A percentile compares a stretch with the other conserved stretches of the same genome.
phyloP scores from a whole-genome alignment of 2,888 invertebrate species.

The Iphiclides podalirius region DNA sequence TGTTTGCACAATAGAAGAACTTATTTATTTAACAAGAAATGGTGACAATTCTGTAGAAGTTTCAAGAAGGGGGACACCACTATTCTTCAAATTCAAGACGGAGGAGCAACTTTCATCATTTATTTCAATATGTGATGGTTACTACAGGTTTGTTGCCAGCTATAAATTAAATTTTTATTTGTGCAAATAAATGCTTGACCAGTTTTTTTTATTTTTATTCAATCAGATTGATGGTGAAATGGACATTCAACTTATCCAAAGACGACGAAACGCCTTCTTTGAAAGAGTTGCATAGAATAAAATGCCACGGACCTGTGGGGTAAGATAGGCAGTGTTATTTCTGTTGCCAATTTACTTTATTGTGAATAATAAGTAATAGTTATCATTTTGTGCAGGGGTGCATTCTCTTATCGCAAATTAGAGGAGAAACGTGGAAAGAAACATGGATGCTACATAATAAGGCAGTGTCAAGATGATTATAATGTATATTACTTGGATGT shows the following conservation, averaged over 20 bases:
- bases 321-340: too few species aligned
- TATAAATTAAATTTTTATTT: conserved; percentile 1
- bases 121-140: conserved; percentile 90
- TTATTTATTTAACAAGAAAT: conserved; percentile 89
- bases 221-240: conserved; percentile 87
- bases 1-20: conserved; percentile 89
- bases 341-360: too few species aligned
- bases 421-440: conserved; percentile 87
- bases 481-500: conserved; percentile 91
- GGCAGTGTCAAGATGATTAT: conserved; percentile 90
- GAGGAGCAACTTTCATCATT: conserved; percentile 86
- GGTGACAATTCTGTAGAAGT: conserved; percentile 87
- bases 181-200: too few species aligned
- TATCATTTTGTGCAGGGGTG: conserved; percentile 80
- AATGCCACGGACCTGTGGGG: conserved; percentile 96
- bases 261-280: conserved; percentile 90
- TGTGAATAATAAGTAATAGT: too few species aligned
- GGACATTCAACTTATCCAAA: conserved; percentile 94
- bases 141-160: conserved; percentile 81
- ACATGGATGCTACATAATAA: conserved; percentile 89
- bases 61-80: conserved; percentile 88
- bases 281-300: conserved; percentile 84
- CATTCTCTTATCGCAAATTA: conserved; percentile 91
- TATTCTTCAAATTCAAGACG: conserved; percentile 85
- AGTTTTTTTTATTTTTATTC: too few species aligned